Conservation (phyloP, 2,113 vertebrate genomes). For the Oostethus manadensis region DNA sequence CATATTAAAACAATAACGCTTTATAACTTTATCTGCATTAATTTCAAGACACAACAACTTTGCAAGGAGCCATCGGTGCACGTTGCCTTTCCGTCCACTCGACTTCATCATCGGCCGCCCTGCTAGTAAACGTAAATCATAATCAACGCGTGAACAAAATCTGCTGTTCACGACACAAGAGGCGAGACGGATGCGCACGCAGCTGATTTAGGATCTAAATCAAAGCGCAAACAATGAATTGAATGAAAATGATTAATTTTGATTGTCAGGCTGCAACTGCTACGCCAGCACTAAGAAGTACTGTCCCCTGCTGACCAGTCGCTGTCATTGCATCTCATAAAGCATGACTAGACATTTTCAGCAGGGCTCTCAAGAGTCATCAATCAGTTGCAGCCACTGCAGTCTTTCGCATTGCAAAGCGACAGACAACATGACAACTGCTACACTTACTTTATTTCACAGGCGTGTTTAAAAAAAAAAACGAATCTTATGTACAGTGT, state of each 20-base stretch:
- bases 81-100: neutral
- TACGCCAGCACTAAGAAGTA: neutral
- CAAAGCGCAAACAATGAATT: neutral
- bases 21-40: too few species aligned
- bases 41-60: too few species aligned
- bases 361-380: constrained; percentile 21
- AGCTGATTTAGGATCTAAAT: neutral
- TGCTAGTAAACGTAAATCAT: constrained; percentile 25
- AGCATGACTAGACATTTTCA: constrained; percentile 55
- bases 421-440: constrained; percentile 7
- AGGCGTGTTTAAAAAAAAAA: neutral
- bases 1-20: too few species aligned
- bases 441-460: constrained; percentile 36
- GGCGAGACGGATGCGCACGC: neutral
- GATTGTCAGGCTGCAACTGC: neutral
- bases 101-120: constrained; percentile 20
- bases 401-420: constrained; percentile 4
- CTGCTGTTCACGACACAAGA: constrained; percentile 14
- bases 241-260: neutral
- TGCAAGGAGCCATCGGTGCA: too few species aligned
- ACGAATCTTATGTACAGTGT: constrained; percentile 35
- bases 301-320: constrained; percentile 28
- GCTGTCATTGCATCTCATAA: constrained; percentile 25
- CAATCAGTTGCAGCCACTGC: constrained; percentile 16
- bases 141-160: constrained; percentile 29